Evolutionary conservation across 2,888 invertebrate species (phyloP), one percentile per base, ranked within the genome.

Genomic region (Parthenolecanium corni): DNA sequence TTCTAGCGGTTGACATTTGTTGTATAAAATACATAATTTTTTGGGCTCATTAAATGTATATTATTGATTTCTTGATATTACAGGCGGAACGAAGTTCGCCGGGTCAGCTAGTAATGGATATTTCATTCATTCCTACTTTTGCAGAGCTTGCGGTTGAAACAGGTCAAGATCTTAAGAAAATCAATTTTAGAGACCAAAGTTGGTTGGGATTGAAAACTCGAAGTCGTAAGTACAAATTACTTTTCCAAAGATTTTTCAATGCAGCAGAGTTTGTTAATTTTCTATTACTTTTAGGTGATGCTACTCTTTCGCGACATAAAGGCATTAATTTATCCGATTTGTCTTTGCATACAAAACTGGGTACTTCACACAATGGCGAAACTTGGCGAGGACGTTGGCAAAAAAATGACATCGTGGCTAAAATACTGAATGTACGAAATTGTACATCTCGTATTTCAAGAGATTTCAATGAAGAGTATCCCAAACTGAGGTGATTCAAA

Each of bases 381-480:
- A 89, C 91, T 0, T 93, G 91, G 86, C 82, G 89, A 66, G 96
- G 95, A 1, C 82, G 86, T 58, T 99, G 97, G 96, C 97, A 98
- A 73, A 93, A 91, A 71, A 97, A 96, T 75, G 96, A 97, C 71
- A 91, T 99, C 65, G 92, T 96, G 24, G 96, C 95, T 0, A 95
- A 98, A 76, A 86, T 97, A 66, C 78, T 98, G 42, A 84, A 85
- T 2, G 79, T 97, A 20, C 82, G 92, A 9, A 91, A 96, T 69
- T 91, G 92, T 68, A 91, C 94, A 0, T 83, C 91, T 5, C 81
- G 97, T 64, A 83, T 95, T 64, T 90, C 92, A 2, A 77, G 97
- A 2, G 97, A 98, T 75, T 98, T 99, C 74, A 94, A 94, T 72
- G 97, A 98, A 72, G 97, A 99, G 74, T 97, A 95, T 74, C 97